phyloP scores from a whole-genome alignment of 2,113 vertebrate genomes.

The Ctenodactylus gundi region DNA sequence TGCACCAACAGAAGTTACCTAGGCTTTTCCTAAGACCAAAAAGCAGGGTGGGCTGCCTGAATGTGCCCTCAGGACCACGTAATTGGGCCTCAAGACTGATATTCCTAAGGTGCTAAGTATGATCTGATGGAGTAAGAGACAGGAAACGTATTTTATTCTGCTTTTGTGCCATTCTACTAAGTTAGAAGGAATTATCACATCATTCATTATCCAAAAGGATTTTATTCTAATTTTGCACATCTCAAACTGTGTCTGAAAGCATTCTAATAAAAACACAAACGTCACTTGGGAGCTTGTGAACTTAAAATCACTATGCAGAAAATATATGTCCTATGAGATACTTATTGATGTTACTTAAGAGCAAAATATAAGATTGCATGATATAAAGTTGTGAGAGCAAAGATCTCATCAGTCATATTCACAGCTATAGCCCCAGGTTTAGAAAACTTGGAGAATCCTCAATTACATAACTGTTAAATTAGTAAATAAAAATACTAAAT shows the following conservation, averaged over 20 bases:
- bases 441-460: neutral
- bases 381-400: neutral
- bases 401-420: neutral
- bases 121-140: neutral
- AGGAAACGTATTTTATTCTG: fast-evolving
- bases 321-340: too few relatives aligned
- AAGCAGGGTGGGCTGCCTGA: neutral
- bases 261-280: neutral
- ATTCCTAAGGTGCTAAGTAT: neutral
- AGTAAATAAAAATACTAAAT: neutral
- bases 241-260: neutral
- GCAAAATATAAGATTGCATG: neutral
- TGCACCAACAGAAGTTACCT: neutral
- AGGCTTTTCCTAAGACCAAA: neutral
- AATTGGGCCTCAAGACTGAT: too few relatives aligned
- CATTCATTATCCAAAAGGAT: neutral
- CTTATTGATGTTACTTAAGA: neutral
- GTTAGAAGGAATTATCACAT: neutral
- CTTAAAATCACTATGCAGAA: neutral
- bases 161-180: neutral
- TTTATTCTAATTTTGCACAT: neutral
- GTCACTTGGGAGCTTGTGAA: neutral
- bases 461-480: neutral
- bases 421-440: neutral
- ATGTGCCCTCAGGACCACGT: fast-evolving